A percentile compares a stretch with the other conserved stretches of the same genome.
Conservation (phyloP, 2,888 invertebrate genomes). For the Eristalis tenax region DNA sequence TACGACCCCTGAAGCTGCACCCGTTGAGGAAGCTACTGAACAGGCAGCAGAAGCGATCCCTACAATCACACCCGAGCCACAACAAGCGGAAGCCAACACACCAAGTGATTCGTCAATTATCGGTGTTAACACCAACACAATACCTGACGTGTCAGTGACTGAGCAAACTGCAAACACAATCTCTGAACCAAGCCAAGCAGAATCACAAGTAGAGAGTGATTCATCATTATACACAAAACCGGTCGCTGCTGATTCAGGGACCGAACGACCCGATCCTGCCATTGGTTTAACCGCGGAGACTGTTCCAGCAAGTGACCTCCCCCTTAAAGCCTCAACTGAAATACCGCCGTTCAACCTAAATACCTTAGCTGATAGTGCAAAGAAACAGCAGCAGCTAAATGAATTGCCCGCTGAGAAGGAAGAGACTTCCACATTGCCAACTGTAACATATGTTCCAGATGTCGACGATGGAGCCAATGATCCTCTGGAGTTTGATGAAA, state of each 20-base stretch:
- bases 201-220: neutral
- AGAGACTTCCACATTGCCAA: constrained; percentile 5
- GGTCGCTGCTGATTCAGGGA: neutral
- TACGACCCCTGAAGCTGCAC: neutral
- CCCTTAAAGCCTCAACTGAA: constrained; percentile 3
- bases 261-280: neutral
- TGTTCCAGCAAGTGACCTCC: neutral
- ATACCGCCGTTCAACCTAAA: constrained; percentile 9
- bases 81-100: neutral
- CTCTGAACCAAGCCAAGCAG: neutral
- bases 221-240: neutral
- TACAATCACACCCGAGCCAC: neutral
- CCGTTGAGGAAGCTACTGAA: neutral
- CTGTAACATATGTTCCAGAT: constrained; percentile 28
- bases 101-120: neutral
- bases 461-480: neutral
- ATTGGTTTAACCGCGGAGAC: neutral
- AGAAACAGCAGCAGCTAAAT: neutral
- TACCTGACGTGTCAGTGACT: neutral
- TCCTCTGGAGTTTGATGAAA: constrained; percentile 35
- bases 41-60: neutral
- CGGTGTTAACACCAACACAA: neutral
- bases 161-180: neutral
- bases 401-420: neutral
- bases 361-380: constrained; percentile 8